phyloP scores from a whole-genome alignment of 2,888 invertebrate genomes.

The Criorhina ranunculi region DNA sequence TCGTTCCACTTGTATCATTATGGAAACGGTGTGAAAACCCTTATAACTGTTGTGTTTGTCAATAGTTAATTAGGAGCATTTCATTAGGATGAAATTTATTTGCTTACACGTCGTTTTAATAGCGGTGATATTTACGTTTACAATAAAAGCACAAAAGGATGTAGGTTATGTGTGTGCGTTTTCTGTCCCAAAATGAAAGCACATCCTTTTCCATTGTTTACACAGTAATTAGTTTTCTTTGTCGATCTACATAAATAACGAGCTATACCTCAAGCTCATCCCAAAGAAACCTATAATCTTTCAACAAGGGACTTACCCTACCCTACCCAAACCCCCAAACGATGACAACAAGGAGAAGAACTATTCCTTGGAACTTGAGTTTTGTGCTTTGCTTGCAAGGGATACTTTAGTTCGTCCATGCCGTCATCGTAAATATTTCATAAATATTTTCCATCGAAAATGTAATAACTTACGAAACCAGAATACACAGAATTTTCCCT shows the following conservation, averaged over 20 bases:
- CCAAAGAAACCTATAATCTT: constrained; percentile 39
- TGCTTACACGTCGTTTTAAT: constrained; percentile 48
- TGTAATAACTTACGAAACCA: constrained; percentile 47
- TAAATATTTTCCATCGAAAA: constrained; percentile 49
- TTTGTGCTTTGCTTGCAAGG: constrained; percentile 21
- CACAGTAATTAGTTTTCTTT: constrained; percentile 60
- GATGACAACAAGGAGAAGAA: background rate
- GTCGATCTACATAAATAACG: constrained; percentile 51
- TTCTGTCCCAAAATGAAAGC: background rate
- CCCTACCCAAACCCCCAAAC: too few relatives aligned
- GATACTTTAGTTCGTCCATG: constrained; percentile 24
- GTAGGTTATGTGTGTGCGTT: background rate
- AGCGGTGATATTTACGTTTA: constrained; percentile 25
- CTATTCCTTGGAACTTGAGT: constrained; percentile 20
- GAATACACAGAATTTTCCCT: constrained; percentile 10
- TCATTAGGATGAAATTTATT: constrained; percentile 55
- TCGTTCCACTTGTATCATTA: constrained; percentile 53
- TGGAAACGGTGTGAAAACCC: constrained; percentile 55
- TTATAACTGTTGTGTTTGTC: constrained; percentile 51
- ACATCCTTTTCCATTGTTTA: constrained; percentile 43
- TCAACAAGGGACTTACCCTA: background rate
- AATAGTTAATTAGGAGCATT: constrained; percentile 63
- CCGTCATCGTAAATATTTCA: constrained; percentile 49
- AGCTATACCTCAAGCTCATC: constrained; percentile 19
- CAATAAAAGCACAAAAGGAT: constrained; percentile 13